Conservation (phyloP, 2,797 vertebrate species). For the Hippocampus kuda region DNA sequence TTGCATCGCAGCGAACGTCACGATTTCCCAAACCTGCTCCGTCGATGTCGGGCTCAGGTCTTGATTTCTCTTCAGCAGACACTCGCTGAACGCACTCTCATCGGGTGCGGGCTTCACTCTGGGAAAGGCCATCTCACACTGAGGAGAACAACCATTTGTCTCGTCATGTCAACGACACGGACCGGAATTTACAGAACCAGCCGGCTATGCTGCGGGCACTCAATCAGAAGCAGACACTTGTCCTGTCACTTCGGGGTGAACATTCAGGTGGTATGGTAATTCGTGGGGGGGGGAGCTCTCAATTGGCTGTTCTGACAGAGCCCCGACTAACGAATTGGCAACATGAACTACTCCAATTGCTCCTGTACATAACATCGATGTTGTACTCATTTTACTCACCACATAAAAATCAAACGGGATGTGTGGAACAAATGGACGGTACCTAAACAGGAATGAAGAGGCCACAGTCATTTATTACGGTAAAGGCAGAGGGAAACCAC, state of each 20-base stretch:
- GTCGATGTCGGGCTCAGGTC: constrained; percentile 83
- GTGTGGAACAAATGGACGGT: constrained; percentile 93
- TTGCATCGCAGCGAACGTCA: no score
- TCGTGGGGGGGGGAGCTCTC: no score
- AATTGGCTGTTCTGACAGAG: no score
- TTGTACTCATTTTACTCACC: constrained; percentile 65
- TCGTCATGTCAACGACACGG: background rate
- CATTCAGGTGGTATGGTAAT: no score
- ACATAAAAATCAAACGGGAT: constrained; percentile 97
- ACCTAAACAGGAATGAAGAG: constrained; percentile 60
- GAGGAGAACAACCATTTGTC: background rate
- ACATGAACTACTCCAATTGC: no score
- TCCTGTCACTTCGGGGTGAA: no score
- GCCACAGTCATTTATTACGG: background rate
- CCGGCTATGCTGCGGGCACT: no score
- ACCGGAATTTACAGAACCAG: no score
- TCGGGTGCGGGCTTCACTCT: constrained; percentile 86
- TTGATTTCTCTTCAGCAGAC: constrained; percentile 90
- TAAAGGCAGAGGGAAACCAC: background rate
- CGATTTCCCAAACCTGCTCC: constrained; percentile 73
- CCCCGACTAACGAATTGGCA: no score
- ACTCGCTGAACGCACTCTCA: constrained; percentile 84
- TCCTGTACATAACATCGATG: no score
- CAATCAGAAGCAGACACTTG: no score
- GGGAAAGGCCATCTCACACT: constrained; percentile 97